Evolutionary conservation across 2,113 vertebrate genomes (phyloP).

Genomic region (Actenoides hombroni): DNA sequence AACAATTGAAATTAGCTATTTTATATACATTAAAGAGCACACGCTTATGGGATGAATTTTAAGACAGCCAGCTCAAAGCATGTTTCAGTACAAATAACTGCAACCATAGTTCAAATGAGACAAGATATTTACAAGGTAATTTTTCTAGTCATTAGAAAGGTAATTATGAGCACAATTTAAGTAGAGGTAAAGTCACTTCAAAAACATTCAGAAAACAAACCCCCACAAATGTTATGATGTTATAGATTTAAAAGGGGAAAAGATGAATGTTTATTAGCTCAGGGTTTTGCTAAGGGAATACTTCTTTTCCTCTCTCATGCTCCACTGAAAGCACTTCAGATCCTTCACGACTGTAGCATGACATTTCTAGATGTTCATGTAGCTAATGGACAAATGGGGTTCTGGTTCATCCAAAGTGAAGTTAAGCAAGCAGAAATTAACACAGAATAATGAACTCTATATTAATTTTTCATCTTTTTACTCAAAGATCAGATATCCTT

Average conservation of each 20-base stretch:
- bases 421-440: not conserved
- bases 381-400: not conserved
- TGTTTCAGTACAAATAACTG: not conserved
- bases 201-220: not conserved
- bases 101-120: not conserved
- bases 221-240: not conserved
- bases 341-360: not conserved
- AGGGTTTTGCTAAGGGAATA: not conserved
- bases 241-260: not conserved
- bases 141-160: not conserved
- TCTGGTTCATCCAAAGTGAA: not conserved
- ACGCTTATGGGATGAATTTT: not conserved
- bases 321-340: not conserved
- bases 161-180: not conserved
- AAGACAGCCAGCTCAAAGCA: not conserved
- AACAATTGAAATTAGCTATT: not conserved
- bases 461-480: not conserved
- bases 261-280: not conserved
- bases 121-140: not conserved
- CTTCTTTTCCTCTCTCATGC: not conserved
- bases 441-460: not conserved
- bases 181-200: not conserved
- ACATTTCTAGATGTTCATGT: not conserved
- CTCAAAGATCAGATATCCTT: not conserved
- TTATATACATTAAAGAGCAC: not conserved